Evolutionary conservation across 2,888 invertebrate species (phyloP), one percentile per base, ranked within the genome.

Genomic region (Galerucella pusilla): DNA sequence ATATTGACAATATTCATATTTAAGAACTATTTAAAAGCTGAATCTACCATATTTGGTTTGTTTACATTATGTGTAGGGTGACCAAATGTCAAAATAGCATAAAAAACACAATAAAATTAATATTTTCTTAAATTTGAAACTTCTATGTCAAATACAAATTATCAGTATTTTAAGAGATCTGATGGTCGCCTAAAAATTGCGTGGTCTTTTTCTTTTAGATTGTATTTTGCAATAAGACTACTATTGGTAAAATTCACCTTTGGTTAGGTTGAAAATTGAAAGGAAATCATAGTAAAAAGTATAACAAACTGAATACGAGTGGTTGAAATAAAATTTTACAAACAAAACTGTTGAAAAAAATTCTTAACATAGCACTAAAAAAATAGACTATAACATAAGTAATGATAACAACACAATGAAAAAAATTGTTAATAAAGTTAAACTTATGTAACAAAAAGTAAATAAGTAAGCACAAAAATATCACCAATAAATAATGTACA

Each of bases 321-420:
- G 71, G 60, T 75, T 77, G 79, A 80, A 81, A 83, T 83, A 82
- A 82, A 82, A 84, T 81, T 83, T 81, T 74, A 81, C 80, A 84
- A 84, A 83, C 82, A 83, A 83, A 82, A 84, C 83, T 81, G 82
- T 80, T 78, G 77, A 80, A 54, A 83, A 81, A 81, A 80, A 79
- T 75, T 79, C 75, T 81, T 81, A 82, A 84, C 82, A 81, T 81
- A 82, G 80, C 79, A 79, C 80, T 82, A 83, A 81, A 82, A 83
- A 83, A 83, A 85, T 83, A 84, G 81, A 84, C 82, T 83, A 81
- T 83, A 82, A 83, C 80, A 81, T 81, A 82, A 81, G 79, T 81
- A 81, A 82, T 80, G 79, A 81, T 79, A 81, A 82, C 80, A 81
- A 82, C 77, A 80, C 75, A 77, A 80, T 79, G 75, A 78, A 75